Conservation (phyloP, 2,888 invertebrate species). For the Sepioteuthis lessoniana region DNA sequence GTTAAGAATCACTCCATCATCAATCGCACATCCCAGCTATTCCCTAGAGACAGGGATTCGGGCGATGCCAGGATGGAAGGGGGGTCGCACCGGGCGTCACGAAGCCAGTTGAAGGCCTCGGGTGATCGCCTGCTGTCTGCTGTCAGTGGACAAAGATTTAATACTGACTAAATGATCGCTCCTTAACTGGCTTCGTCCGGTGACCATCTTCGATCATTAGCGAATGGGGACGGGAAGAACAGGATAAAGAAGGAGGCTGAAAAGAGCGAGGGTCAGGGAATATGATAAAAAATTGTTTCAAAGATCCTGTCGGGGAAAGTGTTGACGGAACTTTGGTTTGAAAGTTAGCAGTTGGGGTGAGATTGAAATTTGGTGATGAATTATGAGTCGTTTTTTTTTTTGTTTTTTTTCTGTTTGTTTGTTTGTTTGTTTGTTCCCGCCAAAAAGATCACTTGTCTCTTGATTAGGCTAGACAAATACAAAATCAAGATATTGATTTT, state of each 20-base stretch:
- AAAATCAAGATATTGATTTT: background rate
- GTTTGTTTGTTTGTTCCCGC: no score
- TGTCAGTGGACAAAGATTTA: background rate
- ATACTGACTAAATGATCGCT: background rate
- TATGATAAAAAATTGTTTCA: background rate
- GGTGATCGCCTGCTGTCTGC: background rate
- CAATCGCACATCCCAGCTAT: background rate
- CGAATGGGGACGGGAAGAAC: background rate
- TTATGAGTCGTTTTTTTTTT: background rate
- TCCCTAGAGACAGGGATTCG: background rate
- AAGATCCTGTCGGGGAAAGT: background rate
- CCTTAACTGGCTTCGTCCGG: constrained; percentile 16
- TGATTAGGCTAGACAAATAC: background rate
- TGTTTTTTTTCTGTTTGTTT: background rate
- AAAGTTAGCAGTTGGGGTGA: background rate
- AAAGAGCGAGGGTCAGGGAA: background rate
- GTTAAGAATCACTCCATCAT: background rate
- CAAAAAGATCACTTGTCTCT: background rate
- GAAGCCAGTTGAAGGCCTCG: background rate
- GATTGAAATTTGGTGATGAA: background rate
- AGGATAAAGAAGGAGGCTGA: no score
- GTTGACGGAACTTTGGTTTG: background rate
- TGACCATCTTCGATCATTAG: background rate
- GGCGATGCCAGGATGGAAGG: background rate
- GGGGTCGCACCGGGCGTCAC: background rate